phyloP scores from a whole-genome alignment of 2,888 invertebrate genomes.

The Thysanoteuthis rhombus region DNA sequence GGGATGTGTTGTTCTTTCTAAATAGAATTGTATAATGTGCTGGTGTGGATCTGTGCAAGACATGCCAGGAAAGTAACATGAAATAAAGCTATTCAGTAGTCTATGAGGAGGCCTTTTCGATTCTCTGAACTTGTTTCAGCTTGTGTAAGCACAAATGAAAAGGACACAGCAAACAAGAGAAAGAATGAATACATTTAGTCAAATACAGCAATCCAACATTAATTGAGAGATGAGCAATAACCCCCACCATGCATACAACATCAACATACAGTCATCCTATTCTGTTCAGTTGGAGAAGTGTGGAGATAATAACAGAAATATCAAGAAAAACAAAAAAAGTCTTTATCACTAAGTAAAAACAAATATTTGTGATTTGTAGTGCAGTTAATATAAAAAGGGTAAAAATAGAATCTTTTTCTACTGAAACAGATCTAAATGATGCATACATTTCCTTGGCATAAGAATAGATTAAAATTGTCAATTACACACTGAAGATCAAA shows the following conservation, averaged over 20 bases:
- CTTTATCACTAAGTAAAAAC: background rate
- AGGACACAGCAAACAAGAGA: background rate
- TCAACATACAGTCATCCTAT: background rate
- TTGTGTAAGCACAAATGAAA: background rate
- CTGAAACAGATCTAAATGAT: background rate
- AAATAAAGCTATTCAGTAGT: background rate
- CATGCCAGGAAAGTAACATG: background rate
- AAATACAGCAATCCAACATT: background rate
- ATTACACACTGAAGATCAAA: background rate
- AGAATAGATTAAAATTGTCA: background rate
- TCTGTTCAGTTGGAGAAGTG: too few relatives aligned
- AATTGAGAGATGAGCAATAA: background rate
- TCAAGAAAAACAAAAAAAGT: background rate
- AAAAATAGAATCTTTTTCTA: background rate
- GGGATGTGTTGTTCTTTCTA: background rate
- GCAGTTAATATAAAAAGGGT: background rate
- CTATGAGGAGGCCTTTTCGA: background rate
- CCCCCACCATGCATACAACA: background rate
- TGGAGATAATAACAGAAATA: background rate
- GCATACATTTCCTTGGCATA: background rate
- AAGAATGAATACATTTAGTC: background rate
- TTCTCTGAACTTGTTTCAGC: background rate
- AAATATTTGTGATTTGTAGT: background rate
- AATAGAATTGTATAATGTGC: background rate
- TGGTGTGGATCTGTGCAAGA: background rate